phyloP scores from a whole-genome alignment of 2,113 vertebrate genomes.

The Ceratotherium simum region DNA sequence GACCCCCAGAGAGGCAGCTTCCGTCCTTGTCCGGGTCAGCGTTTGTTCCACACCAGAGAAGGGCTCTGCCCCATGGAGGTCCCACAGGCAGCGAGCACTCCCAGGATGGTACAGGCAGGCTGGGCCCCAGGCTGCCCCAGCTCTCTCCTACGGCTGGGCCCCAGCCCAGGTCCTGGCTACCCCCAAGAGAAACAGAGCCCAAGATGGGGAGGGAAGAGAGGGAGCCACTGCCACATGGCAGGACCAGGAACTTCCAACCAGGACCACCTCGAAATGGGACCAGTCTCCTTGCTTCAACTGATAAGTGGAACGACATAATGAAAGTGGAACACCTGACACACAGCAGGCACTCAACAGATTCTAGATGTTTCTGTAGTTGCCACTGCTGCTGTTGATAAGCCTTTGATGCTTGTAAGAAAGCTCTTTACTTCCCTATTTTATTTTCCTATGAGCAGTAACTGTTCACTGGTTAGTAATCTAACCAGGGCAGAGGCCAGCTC shows the following conservation, averaged over 20 bases:
- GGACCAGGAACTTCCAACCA: neutral
- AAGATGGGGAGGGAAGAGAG: neutral
- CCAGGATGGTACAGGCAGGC: neutral
- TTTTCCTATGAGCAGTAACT: neutral
- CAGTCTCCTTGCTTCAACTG: neutral
- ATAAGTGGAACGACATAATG: rapidly evolving
- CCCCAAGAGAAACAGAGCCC: neutral
- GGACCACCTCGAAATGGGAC: neutral
- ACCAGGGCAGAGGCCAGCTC: too few species aligned
- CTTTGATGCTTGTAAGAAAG: neutral
- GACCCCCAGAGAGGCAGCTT: neutral
- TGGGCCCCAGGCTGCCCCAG: neutral
- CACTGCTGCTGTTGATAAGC: too few species aligned
- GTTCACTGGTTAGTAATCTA: too few species aligned
- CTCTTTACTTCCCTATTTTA: neutral
- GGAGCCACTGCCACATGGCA: rapidly evolving
- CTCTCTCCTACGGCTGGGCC: neutral
- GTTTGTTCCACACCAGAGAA: neutral
- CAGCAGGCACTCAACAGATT: neutral
- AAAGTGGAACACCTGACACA: neutral
- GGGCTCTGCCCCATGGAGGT: neutral
- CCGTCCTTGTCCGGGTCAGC: neutral
- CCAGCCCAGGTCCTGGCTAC: neutral
- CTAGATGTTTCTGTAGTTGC: neutral
- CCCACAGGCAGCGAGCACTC: neutral